These are phyloP conservation scores for Polypedilum vanderplanki DNA, from an alignment of 1,140 invertebrate genomes.

Conservation along the genomic window DNA sequence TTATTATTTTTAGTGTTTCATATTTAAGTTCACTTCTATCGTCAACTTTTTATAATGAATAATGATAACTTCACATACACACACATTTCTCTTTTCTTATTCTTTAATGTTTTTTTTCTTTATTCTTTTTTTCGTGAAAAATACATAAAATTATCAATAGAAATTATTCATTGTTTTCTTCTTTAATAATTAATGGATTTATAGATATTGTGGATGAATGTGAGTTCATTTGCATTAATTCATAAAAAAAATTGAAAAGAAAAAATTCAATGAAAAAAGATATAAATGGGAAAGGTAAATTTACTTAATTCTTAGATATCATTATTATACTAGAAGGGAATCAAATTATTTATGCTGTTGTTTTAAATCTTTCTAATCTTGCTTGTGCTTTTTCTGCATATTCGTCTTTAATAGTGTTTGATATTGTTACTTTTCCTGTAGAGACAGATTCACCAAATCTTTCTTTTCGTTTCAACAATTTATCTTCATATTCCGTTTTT, in stretches of 20 bases:
- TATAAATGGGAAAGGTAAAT: not conserved
- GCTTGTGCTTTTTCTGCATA: constrained; percentile 41
- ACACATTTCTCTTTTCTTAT: not conserved
- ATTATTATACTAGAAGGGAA: too few relatives aligned
- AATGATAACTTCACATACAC: not conserved
- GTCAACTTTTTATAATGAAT: not conserved
- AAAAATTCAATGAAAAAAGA: not conserved
- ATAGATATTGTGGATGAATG: not conserved
- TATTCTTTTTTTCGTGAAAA: not conserved
- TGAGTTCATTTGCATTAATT: too few relatives aligned
- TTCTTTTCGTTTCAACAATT: constrained; percentile 61
- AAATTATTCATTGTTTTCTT: not conserved
- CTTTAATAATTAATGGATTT: not conserved
- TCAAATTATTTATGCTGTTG: constrained; percentile 11
- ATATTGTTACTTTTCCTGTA: constrained; percentile 34
- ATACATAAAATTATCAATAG: constrained; percentile 10
- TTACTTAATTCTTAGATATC: too few relatives aligned
- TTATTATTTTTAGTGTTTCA: not conserved
- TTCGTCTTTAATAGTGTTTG: constrained; percentile 35
- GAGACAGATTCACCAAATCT: constrained; percentile 50
- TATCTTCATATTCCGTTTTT: constrained; percentile 58
- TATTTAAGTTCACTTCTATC: constrained; percentile 4
- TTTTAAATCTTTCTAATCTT: constrained; percentile 41
- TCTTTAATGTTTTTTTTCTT: constrained; percentile 8
- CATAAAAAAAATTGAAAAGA: not conserved